Conservation (phyloP, 1,140 invertebrate species). For the Maconellicoccus hirsutus region DNA sequence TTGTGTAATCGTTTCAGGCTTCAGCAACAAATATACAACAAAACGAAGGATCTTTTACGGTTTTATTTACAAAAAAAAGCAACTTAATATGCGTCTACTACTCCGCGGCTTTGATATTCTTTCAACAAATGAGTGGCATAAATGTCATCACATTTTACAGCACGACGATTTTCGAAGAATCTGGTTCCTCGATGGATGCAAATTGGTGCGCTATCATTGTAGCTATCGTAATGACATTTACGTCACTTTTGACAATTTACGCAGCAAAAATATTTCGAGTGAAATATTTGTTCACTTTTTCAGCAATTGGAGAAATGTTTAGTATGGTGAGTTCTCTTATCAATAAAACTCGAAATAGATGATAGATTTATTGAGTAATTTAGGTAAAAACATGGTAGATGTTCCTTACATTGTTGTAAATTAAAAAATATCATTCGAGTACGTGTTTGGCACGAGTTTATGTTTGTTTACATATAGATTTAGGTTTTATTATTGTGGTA, state of each 20-base stretch:
- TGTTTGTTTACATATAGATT: no score
- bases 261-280: conserved; percentile 64
- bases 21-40: neutral
- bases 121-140: conserved; percentile 78
- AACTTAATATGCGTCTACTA: conserved; percentile 54
- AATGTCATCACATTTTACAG: conserved; percentile 76
- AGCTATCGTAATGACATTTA: conserved; percentile 56
- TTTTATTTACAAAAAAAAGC: conserved; percentile 41
- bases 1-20: neutral
- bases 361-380: neutral
- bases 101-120: conserved; percentile 62
- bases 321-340: neutral
- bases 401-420: no score
- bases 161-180: conserved; percentile 51
- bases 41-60: conserved; percentile 39
- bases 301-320: conserved; percentile 49
- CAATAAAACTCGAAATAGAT: neutral
- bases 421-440: no score
- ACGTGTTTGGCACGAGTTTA: no score
- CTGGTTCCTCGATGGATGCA: conserved; percentile 43
- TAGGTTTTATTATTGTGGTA: no score
- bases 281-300: conserved; percentile 54
- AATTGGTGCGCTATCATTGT: conserved; percentile 55
- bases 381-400: no score
- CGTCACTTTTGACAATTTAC: conserved; percentile 52